Percentiles rank a stretch among this genome's conserved stretches.
Conservation (phyloP, 2,113 vertebrate genomes). For the Indicator indicator region DNA sequence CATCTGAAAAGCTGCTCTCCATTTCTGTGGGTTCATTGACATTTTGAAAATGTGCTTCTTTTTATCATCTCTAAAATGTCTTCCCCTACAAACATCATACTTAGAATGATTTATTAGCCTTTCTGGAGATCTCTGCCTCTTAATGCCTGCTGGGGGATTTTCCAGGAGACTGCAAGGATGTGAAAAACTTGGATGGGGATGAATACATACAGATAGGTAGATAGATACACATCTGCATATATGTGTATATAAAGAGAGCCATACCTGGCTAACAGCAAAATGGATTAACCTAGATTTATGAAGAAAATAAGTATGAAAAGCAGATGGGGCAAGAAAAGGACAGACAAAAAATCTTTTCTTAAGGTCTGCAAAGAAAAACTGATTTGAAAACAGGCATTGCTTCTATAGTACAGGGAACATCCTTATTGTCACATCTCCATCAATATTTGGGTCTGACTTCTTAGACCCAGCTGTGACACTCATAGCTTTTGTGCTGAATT, state of each 20-base stretch:
- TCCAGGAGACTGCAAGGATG: slow-evolving; percentile 1
- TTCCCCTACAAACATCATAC: slow-evolving; percentile 33
- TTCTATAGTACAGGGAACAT: neutral
- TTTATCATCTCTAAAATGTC: slow-evolving; percentile 50
- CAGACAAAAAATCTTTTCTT: neutral
- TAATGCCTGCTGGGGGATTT: neutral
- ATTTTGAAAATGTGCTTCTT: slow-evolving; percentile 61
- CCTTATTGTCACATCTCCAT: neutral
- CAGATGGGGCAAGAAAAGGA: neutral
- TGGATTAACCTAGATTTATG: neutral
- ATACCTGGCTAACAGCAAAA: neutral
- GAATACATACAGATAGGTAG: neutral
- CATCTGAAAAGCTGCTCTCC: slow-evolving; percentile 6
- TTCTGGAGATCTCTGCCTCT: slow-evolving; percentile 22
- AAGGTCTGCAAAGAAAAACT: neutral
- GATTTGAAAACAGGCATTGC: neutral
- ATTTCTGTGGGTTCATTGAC: slow-evolving; percentile 60
- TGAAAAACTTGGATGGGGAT: neutral
- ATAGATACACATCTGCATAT: neutral
- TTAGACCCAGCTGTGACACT: neutral
- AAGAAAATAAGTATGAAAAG: neutral
- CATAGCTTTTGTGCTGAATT: neutral
- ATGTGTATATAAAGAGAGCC: neutral
- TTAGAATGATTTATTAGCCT: slow-evolving; percentile 41
- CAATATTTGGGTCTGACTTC: neutral